Evolutionary conservation across 2,113 vertebrate species (phyloP), one percentile per base, ranked within the genome.

Genomic region (Pagrus major): DNA sequence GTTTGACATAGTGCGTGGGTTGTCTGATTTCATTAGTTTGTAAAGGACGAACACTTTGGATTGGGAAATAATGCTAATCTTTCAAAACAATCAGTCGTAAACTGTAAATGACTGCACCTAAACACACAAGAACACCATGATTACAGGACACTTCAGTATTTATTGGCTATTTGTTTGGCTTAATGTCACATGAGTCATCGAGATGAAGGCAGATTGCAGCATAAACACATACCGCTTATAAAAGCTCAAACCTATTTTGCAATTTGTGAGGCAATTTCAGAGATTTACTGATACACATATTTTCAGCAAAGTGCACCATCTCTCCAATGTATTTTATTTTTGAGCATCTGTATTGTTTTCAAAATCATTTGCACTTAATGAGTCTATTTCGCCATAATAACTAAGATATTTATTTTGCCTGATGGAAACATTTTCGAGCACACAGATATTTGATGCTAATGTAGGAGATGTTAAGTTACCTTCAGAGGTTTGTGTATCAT

Each of bases 311-410:
- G 39, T 42, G 60, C 39, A 2, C 21, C 9, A 6, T 46, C 41
- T 41, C 56, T 21, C 12, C 35, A 29, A n/a, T 41, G 9, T 63
- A 3, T 29, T 41, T 44, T 46, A 25, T 47, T 39, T 46, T 65
- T 3, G 4, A 64, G 55, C 54, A 72, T 33, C 33, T 29, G 27
- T n/a, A 61, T 55, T 56, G 54, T 44, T 65, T 63, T 76, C 31
- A 29, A 54, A 56, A 12, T 74, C 59, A 74, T 78, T 71, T 65
- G 52, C 44, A 68, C 71, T 73, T 73, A 68, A 83, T 74, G 37
- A 46, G 59, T 72, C 63, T 37, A 35, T 47, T 66, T 61, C 27
- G 0, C 42, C 21, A 60, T 54, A 61, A 73, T 76, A 52, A 27
- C 44, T 75, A 27, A 61, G 35, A 47, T 69, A 54, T 74, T 81